phyloP scores from a whole-genome alignment of 2,888 invertebrate species.

The Rhopalosiphum nymphaeae region DNA sequence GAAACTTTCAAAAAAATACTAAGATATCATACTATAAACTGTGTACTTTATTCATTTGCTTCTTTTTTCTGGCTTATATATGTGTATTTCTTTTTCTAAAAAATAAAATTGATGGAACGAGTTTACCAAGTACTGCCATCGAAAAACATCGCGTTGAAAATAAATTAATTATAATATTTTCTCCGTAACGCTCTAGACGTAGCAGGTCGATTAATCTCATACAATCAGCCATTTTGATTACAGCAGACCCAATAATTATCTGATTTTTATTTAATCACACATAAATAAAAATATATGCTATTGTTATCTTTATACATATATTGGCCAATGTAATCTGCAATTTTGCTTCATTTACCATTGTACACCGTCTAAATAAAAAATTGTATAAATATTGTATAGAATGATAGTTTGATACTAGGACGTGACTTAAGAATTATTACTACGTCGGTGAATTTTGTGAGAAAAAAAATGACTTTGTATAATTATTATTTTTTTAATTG shows the following conservation, averaged over 20 bases:
- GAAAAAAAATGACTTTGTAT: not conserved
- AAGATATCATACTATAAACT: not conserved
- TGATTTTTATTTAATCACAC: not conserved
- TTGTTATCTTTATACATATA: not conserved
- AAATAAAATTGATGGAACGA: not conserved
- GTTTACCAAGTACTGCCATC: not conserved
- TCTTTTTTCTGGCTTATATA: not conserved
- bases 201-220: not conserved
- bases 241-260: not conserved
- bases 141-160: not conserved
- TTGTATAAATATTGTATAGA: not conserved
- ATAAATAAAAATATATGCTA: not conserved
- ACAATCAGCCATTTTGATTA: not conserved
- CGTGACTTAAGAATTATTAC: not conserved
- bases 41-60: slow-evolving; percentile 19
- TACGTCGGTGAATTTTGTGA: not conserved
- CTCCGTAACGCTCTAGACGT: not conserved
- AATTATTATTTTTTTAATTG: not conserved
- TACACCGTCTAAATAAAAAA: not conserved
- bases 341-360: not conserved
- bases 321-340: not conserved
- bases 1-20: not conserved
- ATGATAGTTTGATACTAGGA: not conserved
- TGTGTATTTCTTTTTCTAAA: not conserved
- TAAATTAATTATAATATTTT: not conserved